Conservation (phyloP, 1,140 invertebrate species). For the Saccostrea echinata region DNA sequence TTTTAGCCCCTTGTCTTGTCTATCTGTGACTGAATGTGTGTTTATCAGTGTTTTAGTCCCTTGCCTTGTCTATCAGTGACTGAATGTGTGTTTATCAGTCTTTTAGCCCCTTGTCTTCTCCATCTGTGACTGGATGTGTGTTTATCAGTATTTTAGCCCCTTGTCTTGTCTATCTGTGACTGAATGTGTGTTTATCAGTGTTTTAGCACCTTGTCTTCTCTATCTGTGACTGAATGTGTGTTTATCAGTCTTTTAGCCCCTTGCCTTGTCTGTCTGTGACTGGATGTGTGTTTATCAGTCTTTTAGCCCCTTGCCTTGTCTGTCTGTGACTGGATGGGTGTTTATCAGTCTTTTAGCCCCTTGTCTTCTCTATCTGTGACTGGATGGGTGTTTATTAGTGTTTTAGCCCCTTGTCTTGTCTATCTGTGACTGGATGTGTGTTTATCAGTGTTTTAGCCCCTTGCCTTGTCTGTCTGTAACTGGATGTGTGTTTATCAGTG, state of each 20-base stretch:
- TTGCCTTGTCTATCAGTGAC: slow-evolving; percentile 74
- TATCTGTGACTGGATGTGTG: slow-evolving; percentile 71
- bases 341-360: background rate
- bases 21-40: slow-evolving; percentile 71
- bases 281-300: too few species aligned
- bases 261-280: too few species aligned
- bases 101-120: slow-evolving; percentile 64
- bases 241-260: too few species aligned
- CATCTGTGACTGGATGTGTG: slow-evolving; percentile 71
- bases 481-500: too few species aligned
- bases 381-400: slow-evolving; percentile 58
- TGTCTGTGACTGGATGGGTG: too few species aligned
- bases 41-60: slow-evolving; percentile 23
- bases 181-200: slow-evolving; percentile 69
- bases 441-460: too few species aligned
- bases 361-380: slow-evolving; percentile 74
- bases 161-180: slow-evolving; percentile 74
- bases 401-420: slow-evolving; percentile 64
- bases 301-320: too few species aligned
- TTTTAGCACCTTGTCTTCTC: slow-evolving; percentile 72
- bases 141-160: too few species aligned
- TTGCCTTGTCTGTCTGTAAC: too few species aligned
- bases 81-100: slow-evolving; percentile 63
- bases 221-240: slow-evolving; percentile 71
- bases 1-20: slow-evolving; percentile 64